These are phyloP conservation scores for Pseudorhiza aurosa DNA, from an alignment of 30 jellyfish, hydroid and myxozoan genomes.

Conservation along the genomic window DNA sequence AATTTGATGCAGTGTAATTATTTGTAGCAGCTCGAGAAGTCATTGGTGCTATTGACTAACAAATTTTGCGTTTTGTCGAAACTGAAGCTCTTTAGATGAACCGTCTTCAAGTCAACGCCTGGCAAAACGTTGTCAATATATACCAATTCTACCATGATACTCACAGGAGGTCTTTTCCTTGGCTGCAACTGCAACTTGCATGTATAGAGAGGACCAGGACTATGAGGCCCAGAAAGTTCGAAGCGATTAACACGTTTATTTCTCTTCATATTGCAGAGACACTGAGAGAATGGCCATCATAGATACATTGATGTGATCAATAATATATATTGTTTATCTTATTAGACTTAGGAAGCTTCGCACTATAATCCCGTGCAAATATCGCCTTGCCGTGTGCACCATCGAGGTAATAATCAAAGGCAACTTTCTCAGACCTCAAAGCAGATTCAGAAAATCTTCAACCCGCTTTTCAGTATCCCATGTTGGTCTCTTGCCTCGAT, in stretches of 20 bases:
- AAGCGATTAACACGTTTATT: background rate
- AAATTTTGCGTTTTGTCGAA: too few species aligned
- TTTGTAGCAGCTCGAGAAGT: too few species aligned
- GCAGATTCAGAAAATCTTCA: background rate
- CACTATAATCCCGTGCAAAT: background rate
- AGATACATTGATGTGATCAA: background rate
- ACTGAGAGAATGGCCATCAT: background rate
- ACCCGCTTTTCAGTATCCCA: background rate
- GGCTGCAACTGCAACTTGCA: conserved; percentile 19
- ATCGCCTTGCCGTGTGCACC: background rate
- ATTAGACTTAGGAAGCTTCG: background rate
- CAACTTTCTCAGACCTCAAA: conserved; percentile 6
- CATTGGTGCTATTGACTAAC: too few species aligned
- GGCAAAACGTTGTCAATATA: too few species aligned
- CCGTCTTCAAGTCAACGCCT: too few species aligned
- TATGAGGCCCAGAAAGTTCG: background rate
- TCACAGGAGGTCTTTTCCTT: conserved; percentile 2
- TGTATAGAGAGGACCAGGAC: background rate
- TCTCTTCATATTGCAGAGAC: conserved; percentile 1
- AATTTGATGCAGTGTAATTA: too few species aligned
- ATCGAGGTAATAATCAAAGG: background rate
- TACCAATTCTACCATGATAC: too few species aligned
- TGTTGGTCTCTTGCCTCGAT: too few species aligned
- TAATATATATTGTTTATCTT: conserved; percentile 7
- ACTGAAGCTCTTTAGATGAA: too few species aligned